Evolutionary conservation across 2,113 vertebrate genomes (phyloP).

Genomic region (Pomatorhinus ruficollis): DNA sequence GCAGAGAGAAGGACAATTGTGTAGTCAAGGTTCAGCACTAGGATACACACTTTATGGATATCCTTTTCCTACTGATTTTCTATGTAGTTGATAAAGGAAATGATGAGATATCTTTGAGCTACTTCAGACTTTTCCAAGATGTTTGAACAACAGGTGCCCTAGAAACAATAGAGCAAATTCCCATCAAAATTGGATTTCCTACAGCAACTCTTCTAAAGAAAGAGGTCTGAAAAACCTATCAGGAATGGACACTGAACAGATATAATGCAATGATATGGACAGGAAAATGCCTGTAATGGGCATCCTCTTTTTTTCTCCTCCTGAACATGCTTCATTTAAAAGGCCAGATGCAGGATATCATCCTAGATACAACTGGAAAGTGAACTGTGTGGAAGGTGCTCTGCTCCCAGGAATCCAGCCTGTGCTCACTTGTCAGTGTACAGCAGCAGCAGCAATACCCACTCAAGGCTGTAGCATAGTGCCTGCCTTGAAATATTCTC

Average conservation of each 20-base stretch:
- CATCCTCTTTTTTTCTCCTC: too few relatives aligned
- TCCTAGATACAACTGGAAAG: not conserved
- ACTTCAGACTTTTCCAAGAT: not conserved
- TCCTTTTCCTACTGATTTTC: not conserved
- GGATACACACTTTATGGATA: not conserved
- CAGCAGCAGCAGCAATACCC: not conserved
- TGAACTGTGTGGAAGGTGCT: not conserved
- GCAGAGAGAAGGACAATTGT: not conserved
- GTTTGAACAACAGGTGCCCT: not conserved
- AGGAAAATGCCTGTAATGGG: not conserved
- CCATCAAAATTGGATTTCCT: not conserved
- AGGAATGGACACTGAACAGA: not conserved
- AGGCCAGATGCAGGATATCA: not conserved
- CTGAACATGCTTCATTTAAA: not conserved
- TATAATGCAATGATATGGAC: accelerated
- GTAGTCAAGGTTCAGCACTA: not conserved
- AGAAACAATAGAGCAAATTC: not conserved
- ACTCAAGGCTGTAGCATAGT: accelerated
- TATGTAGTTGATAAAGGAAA: not conserved
- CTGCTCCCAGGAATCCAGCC: not conserved
- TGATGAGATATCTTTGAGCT: not conserved
- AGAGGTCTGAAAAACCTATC: accelerated
- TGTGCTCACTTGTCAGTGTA: not conserved
- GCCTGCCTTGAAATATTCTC: not conserved
- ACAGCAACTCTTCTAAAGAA: not conserved